Conservation (phyloP, 2,797 vertebrate species). For the Rhodeus uyekii region DNA sequence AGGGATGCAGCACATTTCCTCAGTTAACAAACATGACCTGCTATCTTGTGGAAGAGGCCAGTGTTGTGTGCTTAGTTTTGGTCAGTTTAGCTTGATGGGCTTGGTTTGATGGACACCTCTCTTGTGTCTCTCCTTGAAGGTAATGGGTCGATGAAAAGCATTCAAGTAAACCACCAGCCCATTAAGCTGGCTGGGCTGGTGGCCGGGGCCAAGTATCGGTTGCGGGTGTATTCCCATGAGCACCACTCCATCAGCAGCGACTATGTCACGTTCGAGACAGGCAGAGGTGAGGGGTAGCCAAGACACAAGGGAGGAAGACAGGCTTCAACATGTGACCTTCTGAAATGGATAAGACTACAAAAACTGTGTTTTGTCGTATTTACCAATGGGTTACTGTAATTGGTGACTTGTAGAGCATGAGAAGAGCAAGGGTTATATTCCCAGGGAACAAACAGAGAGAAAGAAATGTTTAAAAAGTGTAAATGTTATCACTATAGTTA, state of each 20-base stretch:
- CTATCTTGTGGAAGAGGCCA: constrained; percentile 35
- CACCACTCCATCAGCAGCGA: constrained; percentile 88
- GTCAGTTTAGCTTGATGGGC: constrained; percentile 40
- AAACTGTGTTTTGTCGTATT: not conserved
- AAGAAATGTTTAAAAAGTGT: too few relatives aligned
- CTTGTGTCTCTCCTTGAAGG: constrained; percentile 89
- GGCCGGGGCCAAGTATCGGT: constrained; percentile 89
- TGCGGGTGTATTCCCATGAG: constrained; percentile 94
- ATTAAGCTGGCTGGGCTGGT: constrained; percentile 89
- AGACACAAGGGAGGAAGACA: constrained; percentile 16
- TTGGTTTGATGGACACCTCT: constrained; percentile 84
- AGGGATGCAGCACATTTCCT: constrained; percentile 58
- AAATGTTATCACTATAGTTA: not conserved
- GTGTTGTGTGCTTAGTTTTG: constrained; percentile 7
- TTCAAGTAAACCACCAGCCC: constrained; percentile 82
- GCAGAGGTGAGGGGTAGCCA: constrained; percentile 88
- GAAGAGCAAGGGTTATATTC: not conserved
- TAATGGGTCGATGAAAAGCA: constrained; percentile 86
- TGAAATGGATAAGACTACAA: not conserved
- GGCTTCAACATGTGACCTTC: not conserved
- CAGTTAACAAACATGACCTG: constrained; percentile 57
- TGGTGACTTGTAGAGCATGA: not conserved
- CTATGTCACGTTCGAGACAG: constrained; percentile 91
- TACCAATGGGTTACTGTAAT: not conserved
- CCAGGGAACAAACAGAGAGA: not conserved